phyloP scores from a whole-genome alignment of 2,888 invertebrate species.

The Branchipolynoe longqiensis region DNA sequence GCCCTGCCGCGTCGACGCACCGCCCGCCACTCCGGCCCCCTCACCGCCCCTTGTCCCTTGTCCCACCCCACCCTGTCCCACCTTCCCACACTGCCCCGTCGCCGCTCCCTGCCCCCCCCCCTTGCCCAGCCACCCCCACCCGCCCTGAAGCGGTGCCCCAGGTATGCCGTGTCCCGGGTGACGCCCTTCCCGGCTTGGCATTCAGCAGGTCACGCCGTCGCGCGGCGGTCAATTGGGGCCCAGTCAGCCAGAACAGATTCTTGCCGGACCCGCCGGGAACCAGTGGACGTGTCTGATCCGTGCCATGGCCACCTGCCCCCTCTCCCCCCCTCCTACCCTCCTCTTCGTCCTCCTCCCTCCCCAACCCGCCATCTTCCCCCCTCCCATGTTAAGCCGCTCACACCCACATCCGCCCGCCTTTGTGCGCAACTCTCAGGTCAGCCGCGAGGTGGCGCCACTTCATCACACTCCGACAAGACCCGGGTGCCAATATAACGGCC shows the following conservation, averaged over 20 bases:
- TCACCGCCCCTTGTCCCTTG: too few species aligned
- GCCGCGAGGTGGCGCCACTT: slow-evolving; percentile 21
- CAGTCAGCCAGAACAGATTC: slow-evolving; percentile 50
- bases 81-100: too few species aligned
- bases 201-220: slow-evolving; percentile 38
- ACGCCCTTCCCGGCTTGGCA: slow-evolving; percentile 8
- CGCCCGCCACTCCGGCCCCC: too few species aligned
- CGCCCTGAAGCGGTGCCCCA: not conserved
- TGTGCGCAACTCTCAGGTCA: not conserved
- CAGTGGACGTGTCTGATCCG: slow-evolving; percentile 33
- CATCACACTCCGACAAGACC: not conserved
- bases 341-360: not conserved
- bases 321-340: not conserved
- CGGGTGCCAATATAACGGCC: slow-evolving; percentile 16
- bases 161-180: too few species aligned
- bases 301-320: not conserved
- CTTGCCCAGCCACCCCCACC: slow-evolving; percentile 10
- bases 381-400: too few species aligned
- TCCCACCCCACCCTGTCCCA: too few species aligned
- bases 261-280: not conserved
- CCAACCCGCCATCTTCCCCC: slow-evolving; percentile 17
- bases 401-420: too few species aligned
- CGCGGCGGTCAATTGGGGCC: slow-evolving; percentile 43
- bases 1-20: too few species aligned
- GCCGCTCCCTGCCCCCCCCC: slow-evolving; percentile 1